Evolutionary conservation across 2,113 vertebrate species (phyloP), one percentile per base, ranked within the genome.

Genomic region (Gasterosteus aculeatus): DNA sequence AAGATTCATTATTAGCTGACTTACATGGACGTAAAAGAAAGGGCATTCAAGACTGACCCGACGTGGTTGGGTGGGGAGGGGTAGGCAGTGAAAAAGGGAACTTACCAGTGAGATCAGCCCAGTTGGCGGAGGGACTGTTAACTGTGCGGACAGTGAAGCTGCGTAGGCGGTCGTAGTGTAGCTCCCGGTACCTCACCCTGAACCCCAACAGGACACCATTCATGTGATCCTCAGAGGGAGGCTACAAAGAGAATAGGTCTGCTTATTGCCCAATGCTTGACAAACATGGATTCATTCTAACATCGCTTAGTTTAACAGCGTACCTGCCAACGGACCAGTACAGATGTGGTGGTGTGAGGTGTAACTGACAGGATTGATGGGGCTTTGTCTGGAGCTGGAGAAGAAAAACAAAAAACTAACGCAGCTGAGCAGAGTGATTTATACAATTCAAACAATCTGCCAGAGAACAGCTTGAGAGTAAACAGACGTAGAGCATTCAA

Each of bases 321-420:
- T 95, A 99, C 98, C 98, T 98, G 96, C 98, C 98, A 99, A 33
- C 95, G 96, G 84, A 99, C 96, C 62, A 99, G 94, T 72, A 99
- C 97, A 0, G 98, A 99, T 0, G 97, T 99, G 83, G 97, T 98
- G 81, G 98, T 99, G 93, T 98, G 98, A 0, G 98, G 98, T 0
- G 95, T 99, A 72, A 99, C 95, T 0, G 98, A 99, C 62, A 99
- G 86, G 80, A 99, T 96, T 72, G 91, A 95, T 15, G 98, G 98
- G 0, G 98, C 94, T 90, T 96, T 96, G 42, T 99, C 98, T 0
- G 98, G 98, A 22, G 95, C 98, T 99, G 78, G 9, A 77, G 16
- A n/a, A 63, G 53, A 33, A 33, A 38, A 15, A 46, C 47, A 4
- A 44, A 53, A 61, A 71, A 69, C 59, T 46, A 61, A 71, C 59